Base-by-base conservation (phyloP, 1,140 invertebrate genomes). In the Venturia canescens region DNA sequence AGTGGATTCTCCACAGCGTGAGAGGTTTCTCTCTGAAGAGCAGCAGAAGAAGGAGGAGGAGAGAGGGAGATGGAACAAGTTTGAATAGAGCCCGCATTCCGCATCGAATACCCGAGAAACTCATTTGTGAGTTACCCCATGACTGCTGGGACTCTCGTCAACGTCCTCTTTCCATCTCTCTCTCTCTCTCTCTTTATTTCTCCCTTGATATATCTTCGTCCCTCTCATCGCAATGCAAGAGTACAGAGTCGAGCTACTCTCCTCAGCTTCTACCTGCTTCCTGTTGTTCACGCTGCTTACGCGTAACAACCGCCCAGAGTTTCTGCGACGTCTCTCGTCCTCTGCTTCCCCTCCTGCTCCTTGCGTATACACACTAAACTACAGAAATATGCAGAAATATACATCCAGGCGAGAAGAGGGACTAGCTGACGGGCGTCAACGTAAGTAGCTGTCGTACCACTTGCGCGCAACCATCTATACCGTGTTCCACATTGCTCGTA, bases 31-130 rank as follows among this genome's bases (percentile, higher is more conserved):
- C 38, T 44, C 38, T 57, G 16, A 26, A 63, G n/a, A 63, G n/a
- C 23, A 63, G 60, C 7, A 23, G 23, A 23, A 63, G n/a, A 78
- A 66, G 71, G 48, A 69, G 72, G 70, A 66, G 29, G 34, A 23
- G 53, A 74, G 71, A 74, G 77, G 44, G 79, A 82, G 80, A 81
- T 29, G 66, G 57, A 76, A 83, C 79, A 87, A 88, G 87, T 88
- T 89, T 88, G 87, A 88, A 89, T 88, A 88, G 87, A 88, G 81
- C 86, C 87, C 88, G 85, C 87, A 89, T 88, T 89, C 87, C 86
- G 83, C 87, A 88, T 89, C 87, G 86, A 87, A 88, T 89, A 89
- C 85, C 84, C 84, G 88, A 86, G 86, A 89, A 89, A 88, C 88
- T 89, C 88, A 88, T 88, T 88, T 86, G 87, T 78, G 87, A 88